Conservation (phyloP, 2,888 invertebrate species). For the Theretra japonica region DNA sequence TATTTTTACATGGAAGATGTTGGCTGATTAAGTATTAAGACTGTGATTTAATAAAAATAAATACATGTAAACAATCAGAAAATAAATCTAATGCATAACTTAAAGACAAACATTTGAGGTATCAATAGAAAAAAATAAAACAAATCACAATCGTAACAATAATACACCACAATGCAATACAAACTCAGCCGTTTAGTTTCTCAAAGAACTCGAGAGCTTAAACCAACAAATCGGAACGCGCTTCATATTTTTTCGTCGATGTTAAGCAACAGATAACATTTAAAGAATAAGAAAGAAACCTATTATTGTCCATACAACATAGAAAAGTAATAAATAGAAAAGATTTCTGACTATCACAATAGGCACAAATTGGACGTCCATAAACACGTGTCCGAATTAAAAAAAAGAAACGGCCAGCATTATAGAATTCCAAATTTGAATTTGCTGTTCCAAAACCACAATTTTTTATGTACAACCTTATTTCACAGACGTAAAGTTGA, state of each 20-base stretch:
- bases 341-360: conserved; percentile 64
- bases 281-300: conserved; percentile 29
- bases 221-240: conserved; percentile 20
- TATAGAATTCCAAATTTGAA: conserved; percentile 35
- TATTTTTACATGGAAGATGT: too few relatives aligned
- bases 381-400: conserved; percentile 73
- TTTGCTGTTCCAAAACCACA: conserved; percentile 34
- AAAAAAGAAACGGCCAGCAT: conserved; percentile 55
- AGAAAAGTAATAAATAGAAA: conserved; percentile 56
- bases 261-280: conserved; percentile 17
- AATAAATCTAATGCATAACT: too few relatives aligned
- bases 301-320: conserved; percentile 34
- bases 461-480: conserved; percentile 32
- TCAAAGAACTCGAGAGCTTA: conserved; percentile 15
- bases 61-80: too few relatives aligned
- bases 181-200: background rate
- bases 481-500: conserved; percentile 19
- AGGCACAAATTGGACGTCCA: conserved; percentile 76
- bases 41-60: too few relatives aligned
- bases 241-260: conserved; percentile 5
- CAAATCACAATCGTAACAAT: background rate
- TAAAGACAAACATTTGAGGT: background rate
- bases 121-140: background rate
- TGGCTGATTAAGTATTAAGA: too few relatives aligned
- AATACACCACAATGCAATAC: background rate